Percentiles rank a stretch among this genome's conserved stretches.
phyloP scores from a whole-genome alignment of 2,113 vertebrate genomes.

The Scatophagus argus region DNA sequence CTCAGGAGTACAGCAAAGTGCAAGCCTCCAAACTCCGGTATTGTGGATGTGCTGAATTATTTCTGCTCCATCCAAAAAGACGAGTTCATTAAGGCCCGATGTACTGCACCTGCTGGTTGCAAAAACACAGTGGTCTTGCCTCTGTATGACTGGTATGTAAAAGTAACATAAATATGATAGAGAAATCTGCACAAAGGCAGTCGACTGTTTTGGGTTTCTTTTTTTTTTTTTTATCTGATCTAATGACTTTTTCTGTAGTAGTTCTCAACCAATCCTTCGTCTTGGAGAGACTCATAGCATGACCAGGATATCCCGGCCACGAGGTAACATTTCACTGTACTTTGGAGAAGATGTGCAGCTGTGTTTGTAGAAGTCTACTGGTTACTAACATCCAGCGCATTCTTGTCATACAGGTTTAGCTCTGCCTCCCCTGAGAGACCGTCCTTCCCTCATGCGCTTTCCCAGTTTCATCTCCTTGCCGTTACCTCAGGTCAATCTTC shows the following conservation, averaged over 20 bases:
- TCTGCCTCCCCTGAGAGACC: slow-evolving; percentile 60
- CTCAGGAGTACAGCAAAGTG: slow-evolving; percentile 8
- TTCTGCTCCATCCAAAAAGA: slow-evolving; percentile 70
- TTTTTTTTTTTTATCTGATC: background rate
- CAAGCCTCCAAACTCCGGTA: background rate
- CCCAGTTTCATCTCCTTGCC: slow-evolving; percentile 70
- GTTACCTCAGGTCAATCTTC: slow-evolving; percentile 60
- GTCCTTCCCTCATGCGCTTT: slow-evolving; percentile 60
- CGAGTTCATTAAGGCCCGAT: background rate
- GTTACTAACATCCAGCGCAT: background rate
- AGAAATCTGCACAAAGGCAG: background rate
- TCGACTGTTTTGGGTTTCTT: too few species aligned
- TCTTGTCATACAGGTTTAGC: slow-evolving; percentile 44
- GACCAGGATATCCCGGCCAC: slow-evolving; percentile 51
- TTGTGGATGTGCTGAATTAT: slow-evolving; percentile 73
- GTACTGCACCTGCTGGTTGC: background rate
- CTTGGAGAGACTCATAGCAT: slow-evolving; percentile 73
- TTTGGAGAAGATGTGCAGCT: background rate
- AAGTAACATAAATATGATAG: background rate
- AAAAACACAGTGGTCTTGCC: slow-evolving; percentile 62
- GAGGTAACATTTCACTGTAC: slow-evolving; percentile 26
- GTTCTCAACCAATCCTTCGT: slow-evolving; percentile 57
- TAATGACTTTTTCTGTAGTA: slow-evolving; percentile 15
- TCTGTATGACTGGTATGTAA: slow-evolving; percentile 46
- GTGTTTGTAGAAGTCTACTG: background rate